Percentiles rank a stretch among this genome's conserved stretches.
phyloP scores from a whole-genome alignment of 1,140 invertebrate species.

The Leptinotarsa undecemlineata region DNA sequence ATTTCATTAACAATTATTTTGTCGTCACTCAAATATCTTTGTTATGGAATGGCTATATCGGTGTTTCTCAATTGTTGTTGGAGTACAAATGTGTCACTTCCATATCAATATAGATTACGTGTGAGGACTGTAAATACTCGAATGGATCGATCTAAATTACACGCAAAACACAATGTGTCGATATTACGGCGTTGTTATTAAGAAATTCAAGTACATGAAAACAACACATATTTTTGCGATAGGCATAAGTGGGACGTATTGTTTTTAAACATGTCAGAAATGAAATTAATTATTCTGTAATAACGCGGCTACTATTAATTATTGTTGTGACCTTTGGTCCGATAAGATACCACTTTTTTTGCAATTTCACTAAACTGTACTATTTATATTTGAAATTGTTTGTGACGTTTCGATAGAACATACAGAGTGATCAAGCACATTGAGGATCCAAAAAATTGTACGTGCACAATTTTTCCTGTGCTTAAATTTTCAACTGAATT shows the following conservation, averaged over 20 bases:
- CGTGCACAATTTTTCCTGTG: too few species aligned
- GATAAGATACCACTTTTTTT: not conserved
- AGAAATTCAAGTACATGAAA: not conserved
- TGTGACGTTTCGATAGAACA: too few species aligned
- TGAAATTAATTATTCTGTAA: not conserved
- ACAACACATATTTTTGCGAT: not conserved
- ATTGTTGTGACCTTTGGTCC: not conserved
- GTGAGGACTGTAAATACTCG: not conserved
- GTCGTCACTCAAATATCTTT: too few species aligned
- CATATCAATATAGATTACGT: not conserved
- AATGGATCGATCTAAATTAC: not conserved
- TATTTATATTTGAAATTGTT: not conserved
- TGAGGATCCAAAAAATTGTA: too few species aligned
- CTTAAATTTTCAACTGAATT: too few species aligned
- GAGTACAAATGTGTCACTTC: not conserved
- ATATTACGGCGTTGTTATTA: too few species aligned
- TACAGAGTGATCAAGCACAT: too few species aligned
- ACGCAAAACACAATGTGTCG: too few species aligned
- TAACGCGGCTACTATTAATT: not conserved
- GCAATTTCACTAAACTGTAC: not conserved
- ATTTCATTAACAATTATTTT: too few species aligned
- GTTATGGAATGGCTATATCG: too few species aligned
- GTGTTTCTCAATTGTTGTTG: too few species aligned
- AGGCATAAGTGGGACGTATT: not conserved
- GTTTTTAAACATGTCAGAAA: not conserved